A percentile compares a stretch with the other conserved stretches of the same genome.
Evolutionary conservation across 2,888 invertebrate species (phyloP).

Genomic region (Drosophila villosipedis): DNA sequence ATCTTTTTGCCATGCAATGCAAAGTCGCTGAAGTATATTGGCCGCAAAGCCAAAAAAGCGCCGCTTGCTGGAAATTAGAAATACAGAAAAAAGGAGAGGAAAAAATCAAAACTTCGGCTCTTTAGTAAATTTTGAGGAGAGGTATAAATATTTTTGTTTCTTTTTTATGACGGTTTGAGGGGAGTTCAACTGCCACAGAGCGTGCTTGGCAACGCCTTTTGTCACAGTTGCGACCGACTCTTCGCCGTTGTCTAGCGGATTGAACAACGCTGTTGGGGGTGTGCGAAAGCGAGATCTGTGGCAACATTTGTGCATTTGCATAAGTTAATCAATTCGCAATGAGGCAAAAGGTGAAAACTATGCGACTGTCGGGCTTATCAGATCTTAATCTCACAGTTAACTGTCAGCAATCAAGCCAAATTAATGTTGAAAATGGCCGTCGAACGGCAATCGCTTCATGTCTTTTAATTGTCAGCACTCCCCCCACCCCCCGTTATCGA

Average conservation of each 20-base stretch:
- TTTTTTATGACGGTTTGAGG: slow-evolving; percentile 29
- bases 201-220: slow-evolving; percentile 80
- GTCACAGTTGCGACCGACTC: slow-evolving; percentile 66
- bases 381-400: slow-evolving; percentile 58
- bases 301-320: slow-evolving; percentile 75
- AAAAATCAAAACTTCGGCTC: slow-evolving; percentile 36
- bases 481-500: not conserved
- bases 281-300: slow-evolving; percentile 47
- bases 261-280: slow-evolving; percentile 35
- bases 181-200: slow-evolving; percentile 39
- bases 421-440: slow-evolving; percentile 43
- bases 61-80: slow-evolving; percentile 75
- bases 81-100: slow-evolving; percentile 34
- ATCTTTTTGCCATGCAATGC: slow-evolving; percentile 62
- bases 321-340: slow-evolving; percentile 83
- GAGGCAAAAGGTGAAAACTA: slow-evolving; percentile 74
- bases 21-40: slow-evolving; percentile 39
- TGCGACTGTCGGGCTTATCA: slow-evolving; percentile 46
- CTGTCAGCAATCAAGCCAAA: slow-evolving; percentile 63
- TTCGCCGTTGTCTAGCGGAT: slow-evolving; percentile 15
- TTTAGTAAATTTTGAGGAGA: slow-evolving; percentile 39
- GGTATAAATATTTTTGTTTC: slow-evolving; percentile 3
- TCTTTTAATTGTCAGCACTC: slow-evolving; percentile 65
- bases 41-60: slow-evolving; percentile 56
- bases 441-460: slow-evolving; percentile 55